Conservation (phyloP, 2,888 invertebrate species). For the Pyrrhia umbra region DNA sequence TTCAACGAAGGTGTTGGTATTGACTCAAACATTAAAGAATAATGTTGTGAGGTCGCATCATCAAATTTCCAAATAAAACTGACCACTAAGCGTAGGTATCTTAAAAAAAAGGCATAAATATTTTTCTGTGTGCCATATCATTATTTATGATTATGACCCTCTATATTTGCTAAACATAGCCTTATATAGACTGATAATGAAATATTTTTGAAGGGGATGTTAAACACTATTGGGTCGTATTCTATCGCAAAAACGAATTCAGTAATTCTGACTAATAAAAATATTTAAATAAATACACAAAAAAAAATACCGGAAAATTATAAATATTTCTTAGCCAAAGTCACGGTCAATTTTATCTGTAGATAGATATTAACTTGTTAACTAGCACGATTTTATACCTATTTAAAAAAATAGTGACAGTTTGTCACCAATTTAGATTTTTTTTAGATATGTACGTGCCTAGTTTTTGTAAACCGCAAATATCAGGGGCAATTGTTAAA, state of each 20-base stretch:
- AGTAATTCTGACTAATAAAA: no score
- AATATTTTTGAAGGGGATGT: no score
- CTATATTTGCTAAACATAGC: no score
- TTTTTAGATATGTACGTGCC: not conserved
- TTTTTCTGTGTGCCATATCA: no score
- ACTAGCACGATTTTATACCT: not conserved
- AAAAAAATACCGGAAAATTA: not conserved
- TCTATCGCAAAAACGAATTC: no score
- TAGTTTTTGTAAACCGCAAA: conserved; percentile 7
- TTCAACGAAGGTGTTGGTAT: not conserved
- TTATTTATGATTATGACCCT: no score
- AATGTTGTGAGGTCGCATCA: not conserved
- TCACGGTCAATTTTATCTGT: not conserved
- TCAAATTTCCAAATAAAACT: not conserved
- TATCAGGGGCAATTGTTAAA: not conserved
- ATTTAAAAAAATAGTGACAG: not conserved
- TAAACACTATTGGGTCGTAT: no score
- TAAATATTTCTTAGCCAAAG: not conserved
- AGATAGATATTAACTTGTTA: not conserved
- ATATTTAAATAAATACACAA: not conserved
- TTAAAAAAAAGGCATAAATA: no score
- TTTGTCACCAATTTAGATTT: conserved; percentile 1
- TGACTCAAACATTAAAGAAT: conserved; percentile 10
- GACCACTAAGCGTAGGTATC: not conserved
- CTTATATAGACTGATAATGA: no score